Conservation (phyloP, 2,888 invertebrate genomes). For the Lycophotia porphyrea region DNA sequence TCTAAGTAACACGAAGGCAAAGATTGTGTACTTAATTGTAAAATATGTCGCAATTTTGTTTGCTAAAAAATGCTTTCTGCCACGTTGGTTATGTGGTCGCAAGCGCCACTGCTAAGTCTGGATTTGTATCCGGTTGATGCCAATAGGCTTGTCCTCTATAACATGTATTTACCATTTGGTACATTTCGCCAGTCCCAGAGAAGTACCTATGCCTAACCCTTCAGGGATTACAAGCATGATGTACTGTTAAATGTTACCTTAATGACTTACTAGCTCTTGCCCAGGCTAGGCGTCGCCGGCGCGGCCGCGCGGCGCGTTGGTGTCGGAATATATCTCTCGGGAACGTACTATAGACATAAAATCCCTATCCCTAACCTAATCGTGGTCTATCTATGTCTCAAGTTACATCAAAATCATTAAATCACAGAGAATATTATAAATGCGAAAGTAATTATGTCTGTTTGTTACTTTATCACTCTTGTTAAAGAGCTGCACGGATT, state of each 20-base stretch:
- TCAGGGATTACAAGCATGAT: background rate
- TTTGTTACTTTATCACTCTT: background rate
- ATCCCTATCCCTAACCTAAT: background rate
- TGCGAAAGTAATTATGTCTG: background rate
- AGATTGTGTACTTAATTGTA: constrained; percentile 13
- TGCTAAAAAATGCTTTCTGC: background rate
- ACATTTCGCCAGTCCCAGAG: background rate
- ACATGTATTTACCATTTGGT: background rate
- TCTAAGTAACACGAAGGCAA: constrained; percentile 33
- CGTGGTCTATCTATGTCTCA: background rate
- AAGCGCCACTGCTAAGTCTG: background rate
- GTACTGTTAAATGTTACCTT: background rate
- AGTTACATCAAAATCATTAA: background rate
- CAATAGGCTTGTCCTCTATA: background rate
- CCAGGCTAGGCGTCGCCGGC: background rate
- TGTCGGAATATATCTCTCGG: background rate
- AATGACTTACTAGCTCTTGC: background rate
- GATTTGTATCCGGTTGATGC: background rate
- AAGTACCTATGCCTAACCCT: background rate
- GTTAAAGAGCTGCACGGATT: background rate
- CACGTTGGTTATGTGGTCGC: background rate
- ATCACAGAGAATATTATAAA: background rate
- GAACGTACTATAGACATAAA: background rate
- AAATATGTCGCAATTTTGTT: constrained; percentile 9
- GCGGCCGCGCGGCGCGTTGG: too few species aligned